These are phyloP conservation scores for Archaeoteleia sp. DNA, from an alignment of 2,888 invertebrate species.

Conservation along the genomic window DNA sequence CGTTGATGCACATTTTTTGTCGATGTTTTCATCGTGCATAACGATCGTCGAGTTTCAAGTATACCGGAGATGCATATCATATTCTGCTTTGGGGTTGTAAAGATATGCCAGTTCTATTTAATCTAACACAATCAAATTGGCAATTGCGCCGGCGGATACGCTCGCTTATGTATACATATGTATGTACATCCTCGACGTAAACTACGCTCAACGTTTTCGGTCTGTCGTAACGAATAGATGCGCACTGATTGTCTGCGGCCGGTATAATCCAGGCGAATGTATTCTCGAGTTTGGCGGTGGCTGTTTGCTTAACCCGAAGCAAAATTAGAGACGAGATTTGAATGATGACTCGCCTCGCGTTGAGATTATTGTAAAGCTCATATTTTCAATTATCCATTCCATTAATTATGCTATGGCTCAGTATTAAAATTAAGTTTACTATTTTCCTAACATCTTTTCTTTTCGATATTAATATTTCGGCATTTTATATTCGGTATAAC, in stretches of 20 bases:
- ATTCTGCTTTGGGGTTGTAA: slow-evolving; percentile 8
- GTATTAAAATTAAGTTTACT: not conserved
- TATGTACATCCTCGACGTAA: slow-evolving; percentile 13
- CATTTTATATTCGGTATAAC: too few species aligned
- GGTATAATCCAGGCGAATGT: slow-evolving; percentile 26
- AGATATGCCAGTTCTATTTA: slow-evolving; percentile 29
- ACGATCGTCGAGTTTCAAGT: not conserved
- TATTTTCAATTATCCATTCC: slow-evolving; percentile 13
- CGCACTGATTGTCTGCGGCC: slow-evolving; percentile 31
- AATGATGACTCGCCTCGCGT: slow-evolving; percentile 13
- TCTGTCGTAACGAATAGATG: slow-evolving; percentile 36
- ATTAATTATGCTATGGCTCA: slow-evolving; percentile 2
- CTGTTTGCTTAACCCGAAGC: slow-evolving; percentile 29
- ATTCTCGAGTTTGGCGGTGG: slow-evolving; percentile 22
- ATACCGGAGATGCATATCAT: not conserved
- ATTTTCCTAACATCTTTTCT: not conserved
- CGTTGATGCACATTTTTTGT: not conserved
- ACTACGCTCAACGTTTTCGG: slow-evolving; percentile 24
- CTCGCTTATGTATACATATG: slow-evolving; percentile 22
- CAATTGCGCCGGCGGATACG: slow-evolving; percentile 18
- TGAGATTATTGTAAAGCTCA: slow-evolving; percentile 3
- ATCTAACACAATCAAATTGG: slow-evolving; percentile 30
- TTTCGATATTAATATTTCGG: too few species aligned
- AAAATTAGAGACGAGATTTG: slow-evolving; percentile 33
- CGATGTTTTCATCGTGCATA: too few species aligned